These are phyloP conservation scores for Chauna torquata DNA, from an alignment of 2,113 vertebrate genomes.

Conservation along the genomic window DNA sequence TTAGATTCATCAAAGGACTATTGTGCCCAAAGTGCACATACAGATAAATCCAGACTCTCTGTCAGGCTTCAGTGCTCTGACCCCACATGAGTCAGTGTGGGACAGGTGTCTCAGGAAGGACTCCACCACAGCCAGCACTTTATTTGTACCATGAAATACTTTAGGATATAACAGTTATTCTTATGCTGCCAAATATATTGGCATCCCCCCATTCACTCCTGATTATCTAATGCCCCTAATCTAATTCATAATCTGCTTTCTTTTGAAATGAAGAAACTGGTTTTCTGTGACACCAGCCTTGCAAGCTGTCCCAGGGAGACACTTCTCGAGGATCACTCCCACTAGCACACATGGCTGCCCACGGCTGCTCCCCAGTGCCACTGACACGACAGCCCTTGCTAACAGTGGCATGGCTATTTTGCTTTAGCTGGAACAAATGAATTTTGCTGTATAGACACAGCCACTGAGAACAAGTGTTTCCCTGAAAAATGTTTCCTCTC, in stretches of 20 bases:
- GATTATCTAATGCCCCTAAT: not conserved
- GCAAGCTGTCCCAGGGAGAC: not conserved
- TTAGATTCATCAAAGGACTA: not conserved
- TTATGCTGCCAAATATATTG: not conserved
- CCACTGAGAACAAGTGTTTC: not conserved
- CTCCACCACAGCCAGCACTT: not conserved
- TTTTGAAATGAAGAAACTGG: not conserved
- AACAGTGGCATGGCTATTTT: not conserved
- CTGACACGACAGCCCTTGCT: not conserved
- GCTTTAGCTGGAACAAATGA: not conserved
- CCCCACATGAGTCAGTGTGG: not conserved
- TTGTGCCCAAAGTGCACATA: not conserved
- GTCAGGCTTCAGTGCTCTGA: not conserved
- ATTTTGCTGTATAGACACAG: not conserved
- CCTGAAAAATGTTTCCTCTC: not conserved
- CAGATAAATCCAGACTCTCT: not conserved
- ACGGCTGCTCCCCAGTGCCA: not conserved
- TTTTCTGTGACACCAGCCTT: not conserved
- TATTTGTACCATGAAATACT: not conserved
- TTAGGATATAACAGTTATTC: not conserved
- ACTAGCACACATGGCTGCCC: not conserved
- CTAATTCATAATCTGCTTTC: not conserved
- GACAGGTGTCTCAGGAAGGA: not conserved
- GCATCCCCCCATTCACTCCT: not conserved
- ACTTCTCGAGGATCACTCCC: accelerated